Evolutionary conservation across 2,888 invertebrate species (phyloP), one percentile per base, ranked within the genome.

Genomic region (Ectobius pallidus): DNA sequence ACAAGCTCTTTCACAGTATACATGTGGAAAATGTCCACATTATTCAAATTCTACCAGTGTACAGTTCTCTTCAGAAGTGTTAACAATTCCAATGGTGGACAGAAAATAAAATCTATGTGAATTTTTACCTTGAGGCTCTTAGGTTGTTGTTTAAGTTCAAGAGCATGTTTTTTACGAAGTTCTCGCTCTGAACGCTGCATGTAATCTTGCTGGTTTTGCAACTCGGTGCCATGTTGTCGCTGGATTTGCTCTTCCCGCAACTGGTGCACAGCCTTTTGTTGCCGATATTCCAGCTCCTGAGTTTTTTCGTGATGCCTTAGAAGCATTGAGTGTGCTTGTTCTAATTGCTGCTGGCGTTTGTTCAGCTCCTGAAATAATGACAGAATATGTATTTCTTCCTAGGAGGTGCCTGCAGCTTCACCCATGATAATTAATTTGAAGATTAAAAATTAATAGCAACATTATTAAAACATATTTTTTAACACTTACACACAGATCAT

Each of bases 91-190:
- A n/a, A n/a, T n/a, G n/a, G n/a, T n/a, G n/a, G n/a, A n/a, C n/a
- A n/a, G n/a, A n/a, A n/a, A n/a, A n/a, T n/a, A n/a, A n/a, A n/a
- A n/a, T n/a, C n/a, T n/a, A n/a, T n/a, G n/a, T n/a, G n/a, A n/a
- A n/a, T n/a, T n/a, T n/a, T 76, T 84, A 96, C 96, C 89, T 97
- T 97, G 79, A 99, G 90, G 85, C 98, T 97, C 86, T 99, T 97
- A 72, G 99, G 99, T 85, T 99, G 99, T 82, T 99, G 98, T 82
- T 98, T 96, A 79, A 97, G 89, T 85, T 99, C 97, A 78, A 97
- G 85, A 72, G 97, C 96, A 84, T 99, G 99, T 81, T 97, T 97
- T 85, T 98, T 98, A 79, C 94, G 88, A 80, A 99, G 88, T 82
- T 99, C 99, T 76, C 95, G 91, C 82, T 97, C 95, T 14, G 96